Evolutionary conservation across 2,113 vertebrate genomes (phyloP), one percentile per base, ranked within the genome.

Genomic region (Brevimyrus niger): DNA sequence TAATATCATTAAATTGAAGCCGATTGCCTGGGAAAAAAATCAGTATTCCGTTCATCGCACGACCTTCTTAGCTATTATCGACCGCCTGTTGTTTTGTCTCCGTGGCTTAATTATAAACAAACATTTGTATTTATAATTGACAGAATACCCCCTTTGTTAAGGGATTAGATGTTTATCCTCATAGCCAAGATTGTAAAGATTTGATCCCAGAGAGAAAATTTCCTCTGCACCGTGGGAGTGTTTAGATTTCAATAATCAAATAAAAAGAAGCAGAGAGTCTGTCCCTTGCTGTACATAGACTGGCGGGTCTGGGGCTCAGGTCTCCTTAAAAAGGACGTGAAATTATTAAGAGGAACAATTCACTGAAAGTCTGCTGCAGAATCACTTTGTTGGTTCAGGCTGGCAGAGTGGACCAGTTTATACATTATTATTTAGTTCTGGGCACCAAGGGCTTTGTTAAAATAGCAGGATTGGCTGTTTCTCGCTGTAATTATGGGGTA

Each of bases 111-210:
- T 86, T 86, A 50, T 87, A 87, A 38, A 86, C 27, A 86, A 50
- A 87, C 17, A 87, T 87, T 53, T 53, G 13, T 87, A 38, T 87
- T 55, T 50, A 87, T 53, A 51, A 87, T 87, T 87, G 85, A 53
- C 6, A 53, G 47, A 87, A 87, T 55, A 50, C 44, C 83, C 85
- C 15, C 50, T 53, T 87, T 53, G 85, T 53, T 35, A 87, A 87
- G 44, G 31, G 85, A 53, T 53, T 87, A 35, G 50, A 86, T 50
- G 83, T 86, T 86, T 50, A 50, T 86, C 27, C 48, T 27, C 50
- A 21, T 53, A 38, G 85, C 11, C 11, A 42, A 87, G 50, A 35
- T 38, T 38, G 50, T 38, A 87, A 87, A 55, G 47, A 53, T 35
- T 55, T 87, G 8, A 53, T 87, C 50, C 50, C 85, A 53, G 50